Percentiles rank a stretch among this genome's conserved stretches.
Conservation (phyloP, 1,140 invertebrate species). For the Papilio machaon region DNA sequence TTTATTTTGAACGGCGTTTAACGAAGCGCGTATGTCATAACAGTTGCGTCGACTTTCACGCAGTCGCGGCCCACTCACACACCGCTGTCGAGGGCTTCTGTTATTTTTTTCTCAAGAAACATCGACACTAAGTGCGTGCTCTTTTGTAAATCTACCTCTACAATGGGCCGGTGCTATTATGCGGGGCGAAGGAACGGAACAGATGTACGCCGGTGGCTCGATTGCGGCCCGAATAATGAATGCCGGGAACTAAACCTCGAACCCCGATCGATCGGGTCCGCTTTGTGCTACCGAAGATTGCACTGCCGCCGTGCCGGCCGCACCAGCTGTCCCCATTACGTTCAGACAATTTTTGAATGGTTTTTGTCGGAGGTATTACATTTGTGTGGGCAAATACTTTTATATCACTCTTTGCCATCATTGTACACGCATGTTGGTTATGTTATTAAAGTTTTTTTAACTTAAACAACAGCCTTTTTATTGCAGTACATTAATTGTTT, state of each 20-base stretch:
- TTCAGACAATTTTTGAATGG: neutral
- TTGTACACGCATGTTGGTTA: conserved; percentile 3
- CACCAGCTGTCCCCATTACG: conserved; percentile 20
- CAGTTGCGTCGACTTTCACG: conserved; percentile 77
- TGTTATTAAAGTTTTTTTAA: neutral
- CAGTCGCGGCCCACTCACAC: conserved; percentile 74
- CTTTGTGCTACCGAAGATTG: conserved; percentile 52
- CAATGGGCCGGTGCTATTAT: conserved; percentile 77
- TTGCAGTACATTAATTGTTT: neutral
- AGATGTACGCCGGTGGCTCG: conserved; percentile 73
- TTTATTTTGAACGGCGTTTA: conserved; percentile 75
- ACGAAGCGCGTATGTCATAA: conserved; percentile 78
- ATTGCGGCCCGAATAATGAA: conserved; percentile 70
- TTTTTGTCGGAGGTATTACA: conserved; percentile 2
- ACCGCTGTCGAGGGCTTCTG: conserved; percentile 59
- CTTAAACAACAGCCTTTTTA: neutral
- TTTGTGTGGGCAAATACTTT: neutral
- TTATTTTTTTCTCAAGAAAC: conserved; percentile 76
- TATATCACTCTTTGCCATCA: neutral
- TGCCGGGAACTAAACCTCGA: conserved; percentile 63
- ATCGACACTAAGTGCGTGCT: conserved; percentile 66
- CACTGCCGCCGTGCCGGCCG: neutral
- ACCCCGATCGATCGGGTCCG: conserved; percentile 67
- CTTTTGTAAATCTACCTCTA: conserved; percentile 75
- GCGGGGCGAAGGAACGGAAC: conserved; percentile 73